Evolutionary conservation across 1,140 invertebrate species (phyloP), one percentile per base, ranked within the genome.

Genomic region (Anastatus disparis): DNA sequence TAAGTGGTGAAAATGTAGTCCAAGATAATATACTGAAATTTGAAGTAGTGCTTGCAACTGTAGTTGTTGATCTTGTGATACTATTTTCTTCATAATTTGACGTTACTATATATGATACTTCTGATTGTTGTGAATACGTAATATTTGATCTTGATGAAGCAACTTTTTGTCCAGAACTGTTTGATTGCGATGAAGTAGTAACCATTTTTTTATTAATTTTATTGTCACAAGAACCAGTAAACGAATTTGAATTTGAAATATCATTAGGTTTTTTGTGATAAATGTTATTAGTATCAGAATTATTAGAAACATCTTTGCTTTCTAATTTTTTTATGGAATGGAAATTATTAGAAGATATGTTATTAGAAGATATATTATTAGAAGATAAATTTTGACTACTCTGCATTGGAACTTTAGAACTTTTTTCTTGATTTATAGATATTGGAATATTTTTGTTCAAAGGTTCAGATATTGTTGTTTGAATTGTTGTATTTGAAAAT

Each of bases 21-120:
- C 85, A 87, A 1, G 85, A 87, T 9, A 84, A 61, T 31, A 87
- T 86, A 59, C 85, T 86, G 50, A 86, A 86, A 58, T 84, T 87
- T 1, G 85, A 85, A 10, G 81, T 85, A n/a, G 84, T 86, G 20
- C 84, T 81, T 35, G 84, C 84, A 29, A 82, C 78, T 1, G 83
- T 83, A 1, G 84, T 85, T 15, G 82, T 85, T 9, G 84, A 80
- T 59, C 71, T 82, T 2, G 76, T 76, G 15, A 78, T 66, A 2
- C 68, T 74, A 63, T 70, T 83, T n/a, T 82, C 81, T 38, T 78
- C 79, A 46, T 82, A 86, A 65, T 81, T 85, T 0, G 83, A 79
- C 1, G 80, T 76, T 9, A 66, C 71, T 17, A 79, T 73, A 35
- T 78, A 82, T 6, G 77, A 66, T n/a, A n/a, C n/a, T 3, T 81